Base-by-base conservation (phyloP, 2,888 invertebrate species). In the Eucera pruinosa region DNA sequence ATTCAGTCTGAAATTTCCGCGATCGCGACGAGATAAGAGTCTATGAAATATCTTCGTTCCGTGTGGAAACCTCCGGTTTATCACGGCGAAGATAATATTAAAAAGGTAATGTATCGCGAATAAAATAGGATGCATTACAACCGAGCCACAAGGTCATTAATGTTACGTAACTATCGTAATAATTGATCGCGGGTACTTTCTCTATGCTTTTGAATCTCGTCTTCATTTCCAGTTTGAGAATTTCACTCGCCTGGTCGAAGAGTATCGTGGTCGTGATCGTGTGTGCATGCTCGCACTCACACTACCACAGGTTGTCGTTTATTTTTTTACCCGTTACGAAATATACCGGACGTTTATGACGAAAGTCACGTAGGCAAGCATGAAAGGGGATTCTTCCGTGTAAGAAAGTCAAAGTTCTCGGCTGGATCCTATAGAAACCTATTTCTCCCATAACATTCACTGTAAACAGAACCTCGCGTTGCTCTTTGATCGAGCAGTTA, bases 241-340 rank as follows among this genome's bases (percentile, higher is more conserved):
- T 84, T 85, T 84, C 85, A 84, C 84, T 30, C 58, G 71, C 11
- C 25, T 47, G 68, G 18, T 23, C 50, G 43, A 61, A 48, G 48
- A 25, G 50, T 25, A 15, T 23, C 18, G 18, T 20, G 65, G 23
- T 18, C 9, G 54, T 57, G 55, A 61, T n/a, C 7, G 25, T 20
- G 60, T 13, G 20, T 41, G 27, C 43, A 58, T 54, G 23, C 41
- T 43, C 48, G 58, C 62, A 43, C 55, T 54, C 30, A 41, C 25
- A 66, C 58, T 23, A 30, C 23, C 41, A 18, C n/a, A n/a, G 39
- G 45, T 76, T 85, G 86, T 88, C 81, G 86, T 83, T 86, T 86
- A 39, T 84, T 85, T 86, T 84, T 84, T 57, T 80, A 76, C 58
- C 65, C 45, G 64, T 90, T 88, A 85, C 86, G 86, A 88, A 85